Conservation (phyloP, 2,888 invertebrate genomes). For the Brenthis daphne region DNA sequence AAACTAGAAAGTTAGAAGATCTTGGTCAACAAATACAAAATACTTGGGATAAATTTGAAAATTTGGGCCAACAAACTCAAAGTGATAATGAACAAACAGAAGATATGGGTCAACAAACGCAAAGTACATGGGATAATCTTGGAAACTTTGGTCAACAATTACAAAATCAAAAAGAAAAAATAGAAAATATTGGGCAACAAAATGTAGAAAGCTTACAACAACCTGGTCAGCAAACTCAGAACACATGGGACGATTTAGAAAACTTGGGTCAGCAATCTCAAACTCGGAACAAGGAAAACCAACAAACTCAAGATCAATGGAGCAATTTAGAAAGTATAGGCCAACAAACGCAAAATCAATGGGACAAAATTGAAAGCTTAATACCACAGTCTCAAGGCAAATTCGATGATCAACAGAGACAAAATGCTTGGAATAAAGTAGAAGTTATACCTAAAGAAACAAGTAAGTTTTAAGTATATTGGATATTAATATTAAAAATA, state of each 20-base stretch:
- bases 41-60: slow-evolving; percentile 33
- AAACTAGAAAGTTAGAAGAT: slow-evolving; percentile 29
- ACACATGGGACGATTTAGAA: slow-evolving; percentile 38
- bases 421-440: slow-evolving; percentile 38
- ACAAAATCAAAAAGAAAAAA: slow-evolving; percentile 42
- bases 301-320: slow-evolving; percentile 44
- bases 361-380: slow-evolving; percentile 42
- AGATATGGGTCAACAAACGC: slow-evolving; percentile 46
- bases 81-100: slow-evolving; percentile 41
- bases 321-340: slow-evolving; percentile 41
- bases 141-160: slow-evolving; percentile 47
- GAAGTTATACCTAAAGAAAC: slow-evolving; percentile 44
- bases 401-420: slow-evolving; percentile 43
- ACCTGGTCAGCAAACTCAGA: slow-evolving; percentile 40
- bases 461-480: slow-evolving; percentile 43
- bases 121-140: slow-evolving; percentile 36
- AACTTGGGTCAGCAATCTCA: slow-evolving; percentile 46
- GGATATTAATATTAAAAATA: slow-evolving; percentile 41
- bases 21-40: slow-evolving; percentile 43
- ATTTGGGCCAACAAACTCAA: slow-evolving; percentile 34
- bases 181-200: slow-evolving; percentile 22
- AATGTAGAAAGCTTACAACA: too few relatives aligned
- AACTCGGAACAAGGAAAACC: slow-evolving; percentile 43
- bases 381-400: slow-evolving; percentile 45
- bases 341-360: slow-evolving; percentile 43